Conservation (phyloP, 2,888 invertebrate genomes). For the Dexiosoma caninum region DNA sequence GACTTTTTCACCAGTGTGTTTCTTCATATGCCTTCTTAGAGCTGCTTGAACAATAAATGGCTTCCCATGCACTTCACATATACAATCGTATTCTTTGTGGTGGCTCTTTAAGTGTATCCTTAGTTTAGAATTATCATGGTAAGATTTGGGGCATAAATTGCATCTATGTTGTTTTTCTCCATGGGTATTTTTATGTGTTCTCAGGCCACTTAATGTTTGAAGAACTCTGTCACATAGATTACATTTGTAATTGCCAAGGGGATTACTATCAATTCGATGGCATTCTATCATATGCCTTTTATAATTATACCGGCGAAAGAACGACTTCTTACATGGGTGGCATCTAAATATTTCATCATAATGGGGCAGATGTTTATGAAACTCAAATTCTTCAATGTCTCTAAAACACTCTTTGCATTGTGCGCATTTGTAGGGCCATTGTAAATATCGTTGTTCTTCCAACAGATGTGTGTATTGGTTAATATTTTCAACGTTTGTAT, state of each 20-base stretch:
- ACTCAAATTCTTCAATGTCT: constrained; percentile 34
- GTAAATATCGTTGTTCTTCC: constrained; percentile 3
- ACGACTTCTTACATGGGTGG: constrained; percentile 2
- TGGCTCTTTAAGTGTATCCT: not conserved
- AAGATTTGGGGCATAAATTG: constrained; percentile 15
- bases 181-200: not conserved
- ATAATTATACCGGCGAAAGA: not conserved
- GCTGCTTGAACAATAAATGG: not conserved
- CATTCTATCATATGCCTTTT: constrained; percentile 6
- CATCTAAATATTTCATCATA: constrained; percentile 31
- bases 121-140: not conserved
- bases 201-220: not conserved
- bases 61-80: constrained; percentile 43
- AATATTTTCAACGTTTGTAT: constrained; percentile 1
- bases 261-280: not conserved
- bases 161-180: constrained; percentile 20
- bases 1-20: constrained; percentile 27
- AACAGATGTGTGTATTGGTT: constrained; percentile 7
- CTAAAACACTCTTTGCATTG: constrained; percentile 41
- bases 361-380: constrained; percentile 36
- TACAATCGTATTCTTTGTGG: not conserved
- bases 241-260: not conserved
- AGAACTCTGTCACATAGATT: constrained; percentile 10
- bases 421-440: constrained; percentile 40
- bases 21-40: constrained; percentile 1